Conservation (phyloP, 2,797 vertebrate species). For the Cygnus olor region DNA sequence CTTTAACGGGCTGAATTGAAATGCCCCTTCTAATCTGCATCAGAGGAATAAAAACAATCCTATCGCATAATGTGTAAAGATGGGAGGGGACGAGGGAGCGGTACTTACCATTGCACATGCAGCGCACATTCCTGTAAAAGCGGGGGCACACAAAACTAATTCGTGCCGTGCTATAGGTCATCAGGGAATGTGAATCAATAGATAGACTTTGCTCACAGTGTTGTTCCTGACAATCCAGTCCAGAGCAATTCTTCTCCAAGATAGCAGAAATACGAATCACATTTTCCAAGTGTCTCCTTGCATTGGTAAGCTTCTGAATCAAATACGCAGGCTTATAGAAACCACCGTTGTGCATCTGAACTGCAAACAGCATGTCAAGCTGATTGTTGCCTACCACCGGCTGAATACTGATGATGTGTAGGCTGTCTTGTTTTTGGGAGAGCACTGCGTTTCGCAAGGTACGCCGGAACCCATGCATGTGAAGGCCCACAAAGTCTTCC, state of each 20-base stretch:
- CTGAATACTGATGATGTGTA: constrained; percentile 95
- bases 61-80: neutral
- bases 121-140: constrained; percentile 91
- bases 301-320: constrained; percentile 93
- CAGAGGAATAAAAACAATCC: constrained; percentile 45
- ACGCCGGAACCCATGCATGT: constrained; percentile 88
- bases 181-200: constrained; percentile 91
- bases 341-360: constrained; percentile 85
- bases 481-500: constrained; percentile 90
- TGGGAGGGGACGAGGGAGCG: neutral
- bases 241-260: constrained; percentile 96
- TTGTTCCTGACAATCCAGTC: constrained; percentile 92
- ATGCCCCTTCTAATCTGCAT: constrained; percentile 56
- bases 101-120: constrained; percentile 91
- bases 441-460: constrained; percentile 85
- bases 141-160: constrained; percentile 94
- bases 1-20: constrained; percentile 42
- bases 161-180: constrained; percentile 92
- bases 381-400: constrained; percentile 89
- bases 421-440: constrained; percentile 87
- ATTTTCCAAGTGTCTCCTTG: constrained; percentile 90
- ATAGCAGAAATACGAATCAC: constrained; percentile 91
- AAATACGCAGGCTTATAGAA: constrained; percentile 95
- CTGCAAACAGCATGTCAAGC: constrained; percentile 92
- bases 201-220: constrained; percentile 92